Evolutionary conservation across 2,113 vertebrate genomes (phyloP).

Genomic region (Cyrtonyx montezumae): DNA sequence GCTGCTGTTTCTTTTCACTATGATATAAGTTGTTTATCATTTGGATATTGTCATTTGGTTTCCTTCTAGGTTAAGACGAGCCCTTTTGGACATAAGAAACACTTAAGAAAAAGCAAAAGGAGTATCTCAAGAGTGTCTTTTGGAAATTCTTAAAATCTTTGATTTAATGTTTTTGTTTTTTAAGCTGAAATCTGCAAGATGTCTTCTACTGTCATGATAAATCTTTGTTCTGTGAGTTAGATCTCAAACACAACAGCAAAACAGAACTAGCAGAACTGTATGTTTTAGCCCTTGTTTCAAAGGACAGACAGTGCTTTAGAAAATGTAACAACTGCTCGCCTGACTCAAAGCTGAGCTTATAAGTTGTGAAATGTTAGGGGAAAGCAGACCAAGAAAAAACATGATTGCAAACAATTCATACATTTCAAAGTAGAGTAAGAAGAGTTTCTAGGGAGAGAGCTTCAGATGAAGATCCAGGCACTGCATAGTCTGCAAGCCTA

Average conservation of each 20-base stretch:
- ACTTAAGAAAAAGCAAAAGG: not conserved
- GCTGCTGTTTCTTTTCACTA: not conserved
- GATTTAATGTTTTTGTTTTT: not conserved
- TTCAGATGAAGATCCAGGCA: constrained; percentile 16
- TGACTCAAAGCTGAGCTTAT: not conserved
- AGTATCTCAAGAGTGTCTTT: not conserved
- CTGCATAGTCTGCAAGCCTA: not conserved
- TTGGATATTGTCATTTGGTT: not conserved
- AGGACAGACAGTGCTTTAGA: not conserved
- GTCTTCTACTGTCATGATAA: no score
- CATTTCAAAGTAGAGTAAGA: not conserved
- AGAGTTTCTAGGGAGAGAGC: not conserved
- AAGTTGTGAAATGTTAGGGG: not conserved
- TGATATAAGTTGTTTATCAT: not conserved
- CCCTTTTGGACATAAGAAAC: not conserved
- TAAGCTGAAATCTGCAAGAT: not conserved
- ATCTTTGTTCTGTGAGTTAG: not conserved
- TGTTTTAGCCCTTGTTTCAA: not conserved
- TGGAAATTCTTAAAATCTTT: not conserved
- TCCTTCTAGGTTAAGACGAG: not conserved
- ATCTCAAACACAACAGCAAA: not conserved
- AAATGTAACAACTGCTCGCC: not conserved
- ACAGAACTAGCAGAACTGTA: not conserved
- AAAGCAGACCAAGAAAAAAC: not conserved
- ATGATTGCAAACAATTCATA: not conserved